Conservation (phyloP, 2,797 vertebrate species). For the Manis javanica region DNA sequence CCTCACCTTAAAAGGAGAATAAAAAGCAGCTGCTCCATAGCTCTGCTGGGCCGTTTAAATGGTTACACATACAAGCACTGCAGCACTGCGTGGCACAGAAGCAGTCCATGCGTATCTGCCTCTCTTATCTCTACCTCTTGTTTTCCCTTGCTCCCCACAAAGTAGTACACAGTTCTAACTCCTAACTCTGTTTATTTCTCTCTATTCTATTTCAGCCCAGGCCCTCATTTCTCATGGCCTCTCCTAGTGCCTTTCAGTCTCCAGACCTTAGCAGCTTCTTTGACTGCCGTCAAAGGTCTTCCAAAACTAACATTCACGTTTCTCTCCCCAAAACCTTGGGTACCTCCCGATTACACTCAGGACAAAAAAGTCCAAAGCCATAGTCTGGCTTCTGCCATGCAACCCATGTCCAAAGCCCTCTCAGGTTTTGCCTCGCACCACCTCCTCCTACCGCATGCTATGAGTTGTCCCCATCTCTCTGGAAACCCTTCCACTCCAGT, state of each 20-base stretch:
- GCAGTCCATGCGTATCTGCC: too few relatives aligned
- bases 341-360: not conserved
- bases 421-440: not conserved
- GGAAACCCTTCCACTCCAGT: not conserved
- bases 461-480: not conserved
- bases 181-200: not conserved
- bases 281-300: not conserved
- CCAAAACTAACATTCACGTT: not conserved
- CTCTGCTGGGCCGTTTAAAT: not conserved
- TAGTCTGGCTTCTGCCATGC: not conserved
- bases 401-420: not conserved
- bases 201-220: not conserved
- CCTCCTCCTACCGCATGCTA: not conserved
- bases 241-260: not conserved
- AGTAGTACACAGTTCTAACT: not conserved
- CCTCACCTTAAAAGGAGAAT: not conserved
- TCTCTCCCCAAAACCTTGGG: not conserved
- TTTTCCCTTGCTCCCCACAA: not conserved
- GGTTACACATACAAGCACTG: not conserved
- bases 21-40: not conserved
- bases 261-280: not conserved
- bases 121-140: not conserved
- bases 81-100: not conserved
- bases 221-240: not conserved
- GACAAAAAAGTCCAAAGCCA: not conserved